Conservation (phyloP, 2,888 invertebrate species). For the Caenorhabditis sp. region DNA sequence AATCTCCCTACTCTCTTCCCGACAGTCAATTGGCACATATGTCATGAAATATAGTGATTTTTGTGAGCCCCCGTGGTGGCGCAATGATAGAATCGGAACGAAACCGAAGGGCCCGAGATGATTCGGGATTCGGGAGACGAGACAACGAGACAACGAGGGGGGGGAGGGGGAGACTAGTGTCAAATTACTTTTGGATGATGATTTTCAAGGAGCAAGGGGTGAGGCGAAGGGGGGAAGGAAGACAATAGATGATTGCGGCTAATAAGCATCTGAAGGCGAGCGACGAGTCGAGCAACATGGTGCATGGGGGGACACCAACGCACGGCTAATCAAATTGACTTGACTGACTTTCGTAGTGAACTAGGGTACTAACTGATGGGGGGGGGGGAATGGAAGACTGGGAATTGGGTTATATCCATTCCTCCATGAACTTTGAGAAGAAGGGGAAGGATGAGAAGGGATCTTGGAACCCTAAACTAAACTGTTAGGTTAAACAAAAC, state of each 20-base stretch:
- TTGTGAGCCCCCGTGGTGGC: constrained; percentile 2
- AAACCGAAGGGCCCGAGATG: no score
- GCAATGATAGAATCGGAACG: no score
- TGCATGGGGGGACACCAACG: no score
- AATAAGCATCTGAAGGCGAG: constrained; percentile 32
- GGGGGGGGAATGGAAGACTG: background rate
- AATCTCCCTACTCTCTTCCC: background rate
- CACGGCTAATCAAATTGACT: constrained; percentile 48
- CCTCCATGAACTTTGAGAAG: constrained; percentile 1
- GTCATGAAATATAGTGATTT: constrained; percentile 63
- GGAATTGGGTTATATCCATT: constrained; percentile 24
- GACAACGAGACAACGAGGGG: background rate
- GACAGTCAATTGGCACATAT: constrained; percentile 56
- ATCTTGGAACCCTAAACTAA: no score
- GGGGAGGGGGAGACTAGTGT: background rate
- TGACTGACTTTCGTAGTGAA: constrained; percentile 33
- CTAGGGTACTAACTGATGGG: no score
- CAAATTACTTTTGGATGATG: constrained; percentile 28
- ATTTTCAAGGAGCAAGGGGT: background rate
- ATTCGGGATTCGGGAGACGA: no score
- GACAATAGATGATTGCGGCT: constrained; percentile 43
- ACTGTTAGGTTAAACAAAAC: no score
- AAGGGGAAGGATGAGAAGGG: background rate
- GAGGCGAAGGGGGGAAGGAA: constrained; percentile 16
- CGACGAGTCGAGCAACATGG: no score